phyloP scores from a whole-genome alignment of 2,888 invertebrate genomes.

The Athripsodes cinereus region DNA sequence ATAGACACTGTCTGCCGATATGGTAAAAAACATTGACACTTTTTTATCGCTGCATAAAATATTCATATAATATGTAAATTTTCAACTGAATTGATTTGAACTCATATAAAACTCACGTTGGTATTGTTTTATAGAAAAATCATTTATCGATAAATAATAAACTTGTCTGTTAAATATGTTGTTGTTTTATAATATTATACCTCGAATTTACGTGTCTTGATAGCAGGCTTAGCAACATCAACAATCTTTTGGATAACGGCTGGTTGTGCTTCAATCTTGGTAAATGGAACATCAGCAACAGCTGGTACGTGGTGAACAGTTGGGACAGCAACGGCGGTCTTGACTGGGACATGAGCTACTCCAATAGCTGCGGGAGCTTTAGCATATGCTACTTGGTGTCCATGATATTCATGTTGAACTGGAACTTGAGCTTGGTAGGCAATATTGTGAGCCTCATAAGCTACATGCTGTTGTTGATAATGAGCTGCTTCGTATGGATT shows the following conservation, averaged over 20 bases:
- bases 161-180: too few species aligned
- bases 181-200: too few species aligned
- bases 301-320: slow-evolving; percentile 39
- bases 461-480: slow-evolving; percentile 8
- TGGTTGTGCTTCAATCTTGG: slow-evolving; percentile 43
- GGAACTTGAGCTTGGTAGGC: slow-evolving; percentile 9
- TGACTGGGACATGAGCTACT: slow-evolving; percentile 24
- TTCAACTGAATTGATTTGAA: too few species aligned
- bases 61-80: too few species aligned
- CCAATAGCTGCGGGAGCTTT: slow-evolving; percentile 9
- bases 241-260: slow-evolving; percentile 49
- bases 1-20: too few species aligned
- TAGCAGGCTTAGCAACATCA: slow-evolving; percentile 53
- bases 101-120: too few species aligned
- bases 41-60: too few species aligned
- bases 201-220: slow-evolving; percentile 51
- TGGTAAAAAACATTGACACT: too few species aligned
- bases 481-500: slow-evolving; percentile 15
- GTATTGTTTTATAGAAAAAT: too few species aligned
- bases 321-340: slow-evolving; percentile 23
- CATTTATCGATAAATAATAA: too few species aligned
- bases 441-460: slow-evolving; percentile 5
- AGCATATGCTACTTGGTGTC: slow-evolving; percentile 9
- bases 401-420: neutral
- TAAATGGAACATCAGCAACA: slow-evolving; percentile 45